Base-by-base conservation (phyloP, 2,888 invertebrate species). In the Coelopa pilipes region DNA sequence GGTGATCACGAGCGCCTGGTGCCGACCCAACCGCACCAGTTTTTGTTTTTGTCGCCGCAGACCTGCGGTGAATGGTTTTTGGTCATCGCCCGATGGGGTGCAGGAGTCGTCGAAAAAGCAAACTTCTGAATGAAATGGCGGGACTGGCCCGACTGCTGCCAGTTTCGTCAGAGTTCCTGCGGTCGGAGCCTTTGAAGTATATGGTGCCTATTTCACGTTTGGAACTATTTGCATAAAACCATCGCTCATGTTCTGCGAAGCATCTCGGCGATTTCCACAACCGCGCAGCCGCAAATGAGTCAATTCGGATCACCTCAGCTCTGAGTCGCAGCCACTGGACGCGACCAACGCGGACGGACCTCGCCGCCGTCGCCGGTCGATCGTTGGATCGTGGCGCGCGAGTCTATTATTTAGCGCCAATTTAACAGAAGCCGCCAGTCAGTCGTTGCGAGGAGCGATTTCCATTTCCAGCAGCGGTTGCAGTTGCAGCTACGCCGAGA, bases 401-500 rank as follows among this genome's bases (percentile, higher is more conserved):
- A 66, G 34, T 66, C 50, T 50, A 66, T 66, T 66, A 66, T 66
- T 66, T 50, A 24, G 66, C 50, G 50, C 46, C 69, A 45, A 69
- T 69, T 69, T 69, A 69, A 69, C 69, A 69, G 69, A 45, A 69
- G 69, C 69, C 21, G 69, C 57, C 57, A 69, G 57, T 57, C 45
- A 69, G 69, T 57, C 45, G 47, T 45, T 59, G 57, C 57, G 46
- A 46, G 57, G 50, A 50, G 15, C 66, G 21, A 50, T 66, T 66
- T 66, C 12, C 17, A 66, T 50, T 66, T 66, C 50, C 50, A 68
- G 63, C 57, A 70, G 34, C 74, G 62, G 46, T 69, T 67, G 34
- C 63, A 24, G 55, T 34, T 57, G 70, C 17, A 75, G 73, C 72
- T 71, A 65, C 75, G 63, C 68, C 69, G 77, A 72, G 75, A 75